Percentiles rank a stretch among this genome's conserved stretches.
Evolutionary conservation across 2,888 invertebrate genomes (phyloP).

Genomic region (Diadegma fenestrale): DNA sequence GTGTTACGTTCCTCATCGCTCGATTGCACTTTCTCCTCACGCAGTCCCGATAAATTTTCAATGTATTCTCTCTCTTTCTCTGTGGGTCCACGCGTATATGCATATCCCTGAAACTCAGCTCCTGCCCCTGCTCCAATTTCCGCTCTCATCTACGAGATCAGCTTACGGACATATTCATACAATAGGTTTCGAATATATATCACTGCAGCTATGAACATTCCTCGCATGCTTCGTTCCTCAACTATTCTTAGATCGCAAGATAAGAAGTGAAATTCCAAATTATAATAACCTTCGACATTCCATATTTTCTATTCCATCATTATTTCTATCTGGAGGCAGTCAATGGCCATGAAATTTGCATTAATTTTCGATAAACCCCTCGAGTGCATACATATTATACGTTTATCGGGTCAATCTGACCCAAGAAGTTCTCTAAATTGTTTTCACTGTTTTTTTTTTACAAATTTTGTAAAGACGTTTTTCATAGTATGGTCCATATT

Average conservation of each 20-base stretch:
- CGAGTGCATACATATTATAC: too few relatives aligned
- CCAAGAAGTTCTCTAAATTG: too few relatives aligned
- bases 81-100: slow-evolving; percentile 18
- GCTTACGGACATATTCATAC: slow-evolving; percentile 37
- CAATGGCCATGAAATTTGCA: background rate
- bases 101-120: slow-evolving; percentile 32
- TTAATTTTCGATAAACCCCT: background rate
- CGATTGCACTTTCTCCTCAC: slow-evolving; percentile 61
- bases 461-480: too few relatives aligned
- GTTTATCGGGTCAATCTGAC: too few relatives aligned
- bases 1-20: slow-evolving; percentile 39
- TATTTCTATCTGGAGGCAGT: background rate
- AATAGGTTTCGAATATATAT: slow-evolving; percentile 23
- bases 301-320: background rate
- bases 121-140: slow-evolving; percentile 48
- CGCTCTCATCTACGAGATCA: slow-evolving; percentile 36
- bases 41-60: slow-evolving; percentile 59
- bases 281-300: background rate
- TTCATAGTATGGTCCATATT: too few relatives aligned
- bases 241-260: background rate
- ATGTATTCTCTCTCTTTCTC: slow-evolving; percentile 22
- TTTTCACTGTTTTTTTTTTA: too few relatives aligned
- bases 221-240: background rate
- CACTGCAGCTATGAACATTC: background rate
- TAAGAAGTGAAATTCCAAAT: background rate